A percentile compares a stretch with the other conserved stretches of the same genome.
phyloP scores from a whole-genome alignment of 2,113 vertebrate genomes.

The Indri indri region DNA sequence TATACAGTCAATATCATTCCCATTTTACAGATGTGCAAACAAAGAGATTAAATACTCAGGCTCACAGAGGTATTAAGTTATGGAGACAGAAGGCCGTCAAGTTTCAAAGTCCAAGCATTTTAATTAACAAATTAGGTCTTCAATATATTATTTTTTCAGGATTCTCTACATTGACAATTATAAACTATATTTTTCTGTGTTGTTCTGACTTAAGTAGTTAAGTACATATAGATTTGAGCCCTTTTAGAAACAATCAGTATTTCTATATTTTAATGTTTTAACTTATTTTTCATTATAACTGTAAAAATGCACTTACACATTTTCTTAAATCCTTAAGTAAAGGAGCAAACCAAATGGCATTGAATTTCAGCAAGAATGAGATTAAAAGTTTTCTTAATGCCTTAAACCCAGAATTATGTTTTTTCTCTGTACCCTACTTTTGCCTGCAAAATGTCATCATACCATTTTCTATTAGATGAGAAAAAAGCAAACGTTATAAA shows the following conservation, averaged over 20 bases:
- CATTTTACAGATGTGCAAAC: neutral
- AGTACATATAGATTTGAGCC: neutral
- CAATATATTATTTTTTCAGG: neutral
- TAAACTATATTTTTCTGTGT: neutral
- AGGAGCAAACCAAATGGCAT: neutral
- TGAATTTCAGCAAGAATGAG: constrained; percentile 3
- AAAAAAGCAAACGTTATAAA: constrained; percentile 40
- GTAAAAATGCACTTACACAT: neutral
- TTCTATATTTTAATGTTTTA: neutral
- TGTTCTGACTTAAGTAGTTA: neutral
- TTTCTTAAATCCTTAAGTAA: neutral
- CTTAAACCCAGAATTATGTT: neutral
- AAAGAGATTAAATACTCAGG: neutral
- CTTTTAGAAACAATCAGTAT: neutral
- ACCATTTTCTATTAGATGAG: neutral
- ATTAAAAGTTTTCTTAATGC: constrained; percentile 20
- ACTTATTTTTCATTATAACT: neutral
- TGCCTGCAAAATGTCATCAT: neutral
- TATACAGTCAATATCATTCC: neutral
- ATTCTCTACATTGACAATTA: neutral
- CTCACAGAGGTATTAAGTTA: neutral
- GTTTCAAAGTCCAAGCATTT: neutral
- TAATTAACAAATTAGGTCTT: neutral
- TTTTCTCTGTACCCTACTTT: neutral
- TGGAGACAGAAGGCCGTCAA: neutral